phyloP scores from a whole-genome alignment of 2,113 vertebrate genomes.

The Phylloscopus trochiloides region DNA sequence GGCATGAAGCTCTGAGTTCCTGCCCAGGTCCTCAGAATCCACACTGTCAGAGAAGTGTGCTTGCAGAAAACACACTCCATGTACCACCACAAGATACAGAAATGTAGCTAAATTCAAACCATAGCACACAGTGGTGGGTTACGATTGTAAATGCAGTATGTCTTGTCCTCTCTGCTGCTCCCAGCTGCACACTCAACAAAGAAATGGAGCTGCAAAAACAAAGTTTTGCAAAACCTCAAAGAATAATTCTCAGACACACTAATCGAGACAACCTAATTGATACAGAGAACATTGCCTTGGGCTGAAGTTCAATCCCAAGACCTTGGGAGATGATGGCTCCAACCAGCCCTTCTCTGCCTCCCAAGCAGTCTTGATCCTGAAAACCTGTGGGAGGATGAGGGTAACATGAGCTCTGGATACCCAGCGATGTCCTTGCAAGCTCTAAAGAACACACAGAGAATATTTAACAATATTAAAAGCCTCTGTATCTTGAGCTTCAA shows the following conservation, averaged over 20 bases:
- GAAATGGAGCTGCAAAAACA: not conserved
- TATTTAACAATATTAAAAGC: not conserved
- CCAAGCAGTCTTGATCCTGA: not conserved
- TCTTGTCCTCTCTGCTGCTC: not conserved
- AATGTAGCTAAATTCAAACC: not conserved
- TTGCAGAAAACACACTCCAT: not conserved
- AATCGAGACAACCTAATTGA: not conserved
- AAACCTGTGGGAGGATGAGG: not conserved
- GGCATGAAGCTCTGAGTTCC: not conserved
- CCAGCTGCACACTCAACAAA: fast-evolving
- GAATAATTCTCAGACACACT: not conserved
- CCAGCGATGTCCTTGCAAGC: not conserved
- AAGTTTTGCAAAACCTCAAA: not conserved
- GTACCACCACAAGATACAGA: not conserved
- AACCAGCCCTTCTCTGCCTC: not conserved
- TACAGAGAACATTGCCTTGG: not conserved
- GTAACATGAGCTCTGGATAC: fast-evolving
- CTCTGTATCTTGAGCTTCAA: not conserved
- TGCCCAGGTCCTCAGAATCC: not conserved
- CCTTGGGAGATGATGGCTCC: not conserved
- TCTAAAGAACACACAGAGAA: not conserved
- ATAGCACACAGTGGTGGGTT: not conserved
- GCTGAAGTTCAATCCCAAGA: not conserved
- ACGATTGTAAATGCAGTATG: not conserved
- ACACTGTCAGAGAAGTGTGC: not conserved